Percentiles rank a stretch among this genome's conserved stretches.
These are phyloP conservation scores for Raillietiella orientalis DNA, from an alignment of 2,888 invertebrate genomes.

Conservation along the genomic window DNA sequence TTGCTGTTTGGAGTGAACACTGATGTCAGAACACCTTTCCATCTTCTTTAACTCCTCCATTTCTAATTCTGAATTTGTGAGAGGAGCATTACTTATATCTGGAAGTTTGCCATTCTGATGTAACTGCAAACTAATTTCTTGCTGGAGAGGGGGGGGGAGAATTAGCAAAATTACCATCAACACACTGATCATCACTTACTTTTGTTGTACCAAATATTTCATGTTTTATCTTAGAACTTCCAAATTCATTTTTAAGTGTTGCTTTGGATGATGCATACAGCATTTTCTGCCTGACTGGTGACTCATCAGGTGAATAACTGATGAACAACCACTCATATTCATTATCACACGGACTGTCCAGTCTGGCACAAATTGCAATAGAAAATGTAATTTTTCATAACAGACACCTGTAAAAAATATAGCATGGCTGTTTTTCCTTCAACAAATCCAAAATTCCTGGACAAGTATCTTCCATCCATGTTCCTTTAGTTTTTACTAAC, in stretches of 20 bases:
- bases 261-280: conserved; percentile 90
- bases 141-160: neutral
- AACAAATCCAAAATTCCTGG: conserved; percentile 31
- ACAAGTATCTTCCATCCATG: conserved; percentile 63
- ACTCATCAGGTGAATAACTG: conserved; percentile 76
- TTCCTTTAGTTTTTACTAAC: conserved; percentile 27
- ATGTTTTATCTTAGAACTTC: conserved; percentile 66
- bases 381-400: conserved; percentile 7
- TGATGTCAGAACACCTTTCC: conserved; percentile 34
- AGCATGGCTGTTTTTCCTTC: conserved; percentile 54
- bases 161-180: conserved; percentile 3
- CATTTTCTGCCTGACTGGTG: conserved; percentile 81
- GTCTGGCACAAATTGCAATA: conserved; percentile 16
- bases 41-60: conserved; percentile 33
- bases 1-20: conserved; percentile 50
- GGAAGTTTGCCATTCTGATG: no score
- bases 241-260: conserved; percentile 84
- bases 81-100: no score
- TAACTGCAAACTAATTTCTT: neutral
- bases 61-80: conserved; percentile 60
- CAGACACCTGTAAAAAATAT: conserved; percentile 61
- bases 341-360: conserved; percentile 37
- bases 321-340: conserved; percentile 76
- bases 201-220: conserved; percentile 61
- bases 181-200: no score